Base-by-base conservation (phyloP, 2,113 vertebrate species). In the Seriola aureovittata region DNA sequence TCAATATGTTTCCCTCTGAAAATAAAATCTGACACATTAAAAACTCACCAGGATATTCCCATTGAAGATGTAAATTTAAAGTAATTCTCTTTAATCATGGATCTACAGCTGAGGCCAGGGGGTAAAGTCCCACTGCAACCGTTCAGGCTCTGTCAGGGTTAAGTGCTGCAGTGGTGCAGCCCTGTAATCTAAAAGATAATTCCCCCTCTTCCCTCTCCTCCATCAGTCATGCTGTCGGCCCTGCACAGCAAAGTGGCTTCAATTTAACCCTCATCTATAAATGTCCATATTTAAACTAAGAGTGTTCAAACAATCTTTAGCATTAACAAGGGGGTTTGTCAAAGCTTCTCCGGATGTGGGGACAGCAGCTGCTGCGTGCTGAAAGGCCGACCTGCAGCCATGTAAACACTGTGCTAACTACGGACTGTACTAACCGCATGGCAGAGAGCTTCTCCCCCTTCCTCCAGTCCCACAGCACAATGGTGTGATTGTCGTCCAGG, bases 381-480 rank as follows among this genome's bases (percentile, higher is more conserved):
- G 44, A 78, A 63, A 75, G 29, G 38, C 48, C 6, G 6, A 38
- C 25, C 25, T 40, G 34, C 32, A 73, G 63, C 65, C 13, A 7
- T 50, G 75, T 44, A 32, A 71, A 78, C 40, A 42, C 23, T 62
- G 5, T 54, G 21, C 7, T 42, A 8, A 29, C 29, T 29, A 2
- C 29, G 57, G 44, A 72, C 58, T 55, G n/a, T 50, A 91, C 94
- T 81, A 75, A 99, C 98, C 97, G 96, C 89, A 97, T 96, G 83
- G 96, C 87, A 60, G 98, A 98, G 60, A 99, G 96, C 76, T 97
- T 99, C 91, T 99, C 98, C 85, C 98, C 98, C 86, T 98, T 99
- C 85, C 96, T 99, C 98, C 98, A 99, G 55, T 99, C 98, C 98
- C 98, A 99, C 36, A 99, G 94, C 70, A 99, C 96, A 88, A 99